A percentile compares a stretch with the other conserved stretches of the same genome.
Evolutionary conservation across 2,113 vertebrate species (phyloP).

Genomic region (Nothocercus julius): DNA sequence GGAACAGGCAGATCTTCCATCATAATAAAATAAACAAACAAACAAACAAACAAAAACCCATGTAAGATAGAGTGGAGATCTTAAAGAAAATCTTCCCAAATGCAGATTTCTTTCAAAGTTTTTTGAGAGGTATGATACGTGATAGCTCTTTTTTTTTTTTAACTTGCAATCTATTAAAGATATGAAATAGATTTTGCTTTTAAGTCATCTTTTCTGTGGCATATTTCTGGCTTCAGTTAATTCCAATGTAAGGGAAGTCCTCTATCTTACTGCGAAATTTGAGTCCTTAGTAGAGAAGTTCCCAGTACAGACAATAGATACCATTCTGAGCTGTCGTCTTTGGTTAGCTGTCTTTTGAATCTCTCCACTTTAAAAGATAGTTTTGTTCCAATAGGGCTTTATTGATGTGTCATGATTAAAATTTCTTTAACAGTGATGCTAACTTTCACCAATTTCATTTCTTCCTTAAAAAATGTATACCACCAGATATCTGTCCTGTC

Average conservation of each 20-base stretch:
- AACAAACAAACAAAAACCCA: not conserved
- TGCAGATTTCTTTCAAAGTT: not conserved
- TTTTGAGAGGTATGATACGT: not conserved
- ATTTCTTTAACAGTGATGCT: not conserved
- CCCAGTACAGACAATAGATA: not conserved
- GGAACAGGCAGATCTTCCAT: not conserved
- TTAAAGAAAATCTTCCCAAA: not conserved
- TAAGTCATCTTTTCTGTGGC: not conserved
- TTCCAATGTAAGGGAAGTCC: not conserved
- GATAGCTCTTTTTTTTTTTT: not conserved
- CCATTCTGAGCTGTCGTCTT: not conserved
- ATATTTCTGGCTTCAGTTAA: not conserved
- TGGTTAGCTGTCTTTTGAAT: not conserved
- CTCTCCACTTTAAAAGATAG: not conserved
- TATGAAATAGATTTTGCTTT: not conserved
- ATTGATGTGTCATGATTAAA: not conserved
- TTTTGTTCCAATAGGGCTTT: not conserved
- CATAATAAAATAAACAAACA: not conserved
- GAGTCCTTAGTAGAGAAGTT: not conserved
- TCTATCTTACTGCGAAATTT: not conserved
- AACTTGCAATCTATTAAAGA: not conserved
- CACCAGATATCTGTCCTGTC: not conserved
- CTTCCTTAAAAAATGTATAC: not conserved
- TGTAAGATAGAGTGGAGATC: not conserved
- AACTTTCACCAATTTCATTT: not conserved